Evolutionary conservation across 2,888 invertebrate genomes (phyloP).

Genomic region (Epsilonema sp.): DNA sequence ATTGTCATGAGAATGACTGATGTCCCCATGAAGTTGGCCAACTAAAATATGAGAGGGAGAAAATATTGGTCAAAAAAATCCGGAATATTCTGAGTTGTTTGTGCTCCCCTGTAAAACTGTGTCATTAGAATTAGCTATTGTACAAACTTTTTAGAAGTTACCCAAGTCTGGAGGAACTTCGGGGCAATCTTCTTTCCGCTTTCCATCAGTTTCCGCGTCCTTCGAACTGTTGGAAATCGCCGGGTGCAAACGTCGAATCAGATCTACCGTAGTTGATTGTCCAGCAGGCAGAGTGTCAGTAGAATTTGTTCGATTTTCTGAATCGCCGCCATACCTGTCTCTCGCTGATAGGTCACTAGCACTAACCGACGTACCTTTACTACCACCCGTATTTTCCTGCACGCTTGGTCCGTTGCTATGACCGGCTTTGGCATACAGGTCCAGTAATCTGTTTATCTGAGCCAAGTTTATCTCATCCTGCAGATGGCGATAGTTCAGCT

Average conservation of each 20-base stretch:
- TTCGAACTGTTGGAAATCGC: neutral
- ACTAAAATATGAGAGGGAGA: neutral
- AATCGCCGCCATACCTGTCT: too few species aligned
- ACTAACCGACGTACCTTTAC: too few species aligned
- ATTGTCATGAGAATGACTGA: neutral
- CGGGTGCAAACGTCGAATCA: neutral
- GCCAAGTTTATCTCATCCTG: conserved; percentile 1
- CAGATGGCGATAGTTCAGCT: neutral
- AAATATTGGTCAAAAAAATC: too few species aligned
- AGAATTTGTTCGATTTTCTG: too few species aligned
- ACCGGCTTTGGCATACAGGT: neutral
- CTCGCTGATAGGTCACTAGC: too few species aligned
- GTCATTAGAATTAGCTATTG: too few species aligned
- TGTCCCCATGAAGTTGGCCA: conserved; percentile 5
- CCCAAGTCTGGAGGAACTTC: neutral
- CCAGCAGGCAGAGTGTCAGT: too few species aligned
- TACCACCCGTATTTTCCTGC: too few species aligned
- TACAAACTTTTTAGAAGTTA: too few species aligned
- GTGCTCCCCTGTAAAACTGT: too few species aligned
- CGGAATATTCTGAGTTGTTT: too few species aligned
- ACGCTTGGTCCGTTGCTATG: neutral
- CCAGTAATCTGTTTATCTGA: neutral
- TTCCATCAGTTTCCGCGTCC: neutral
- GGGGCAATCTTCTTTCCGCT: neutral
- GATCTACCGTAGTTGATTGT: neutral